Base-by-base conservation (phyloP, 2,888 invertebrate species). In the Drosophila ezoana region DNA sequence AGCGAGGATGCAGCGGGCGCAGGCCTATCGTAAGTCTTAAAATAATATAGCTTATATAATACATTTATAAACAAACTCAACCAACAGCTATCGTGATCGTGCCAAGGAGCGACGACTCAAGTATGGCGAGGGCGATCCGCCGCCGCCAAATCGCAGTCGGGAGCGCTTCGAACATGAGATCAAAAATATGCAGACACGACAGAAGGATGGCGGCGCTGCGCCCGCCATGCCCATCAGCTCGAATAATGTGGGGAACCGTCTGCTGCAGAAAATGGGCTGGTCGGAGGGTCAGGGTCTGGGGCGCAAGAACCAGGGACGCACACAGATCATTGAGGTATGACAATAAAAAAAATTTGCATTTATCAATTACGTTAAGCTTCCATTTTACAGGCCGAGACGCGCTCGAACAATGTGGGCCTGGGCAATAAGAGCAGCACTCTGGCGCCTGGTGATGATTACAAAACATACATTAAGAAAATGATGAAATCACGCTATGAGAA, bases 231-330 rank as follows among this genome's bases (percentile, higher is more conserved):
- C 92, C 8, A 94, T 98, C 87, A 94, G 97, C 81, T 95, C 96
- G 0, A 98, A 97, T 79, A 98, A 98, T 84, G 97, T 99, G 65
- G 99, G 99, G 8, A 99, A 97, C 90, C 96, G 97, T 90, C 94
- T 99, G 92, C 92, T 99, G 73, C 98, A 99, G 92, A 98, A 98
- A 93, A 99, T 99, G 99, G 99, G 99, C 4, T 99, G 99, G 99
- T 96, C 96, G 6, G 98, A 98, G 91, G 99, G 99, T 0, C 96
- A 97, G 93, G 99, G 99, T 0, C 93, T 99, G 20, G 99, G 99
- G 0, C 97, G 97, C 91, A 94, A 95, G 57, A 98, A 98, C 90
- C 99, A 99, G 92, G 99, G 98, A 13, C 94, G 98, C 84, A 97
- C 97, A 23, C 97, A 96, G 57, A 98, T 98, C 49, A 97, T 99